Conservation (phyloP, 2,113 vertebrate species). For the Malaclemys terrapin region DNA sequence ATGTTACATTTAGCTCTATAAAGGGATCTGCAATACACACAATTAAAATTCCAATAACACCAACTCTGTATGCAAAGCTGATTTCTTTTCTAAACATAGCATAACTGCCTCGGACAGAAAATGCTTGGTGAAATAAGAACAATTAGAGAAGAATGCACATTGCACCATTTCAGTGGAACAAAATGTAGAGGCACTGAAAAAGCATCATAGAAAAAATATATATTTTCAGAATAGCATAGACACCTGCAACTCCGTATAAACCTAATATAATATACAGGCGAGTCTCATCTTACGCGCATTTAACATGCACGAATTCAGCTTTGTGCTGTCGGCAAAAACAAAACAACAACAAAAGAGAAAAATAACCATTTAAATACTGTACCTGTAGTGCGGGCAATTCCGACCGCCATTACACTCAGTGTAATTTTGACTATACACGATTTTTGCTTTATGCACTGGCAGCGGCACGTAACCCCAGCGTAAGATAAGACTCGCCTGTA, state of each 20-base stretch:
- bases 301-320: too few species aligned
- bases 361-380: too few species aligned
- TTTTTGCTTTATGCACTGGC: too few species aligned
- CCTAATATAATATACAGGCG: background rate
- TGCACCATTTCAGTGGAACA: background rate
- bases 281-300: too few species aligned
- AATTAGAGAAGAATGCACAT: constrained; percentile 8
- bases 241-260: background rate
- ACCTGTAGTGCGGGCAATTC: too few species aligned
- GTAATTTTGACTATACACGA: too few species aligned
- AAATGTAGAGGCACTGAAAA: constrained; percentile 41
- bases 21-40: constrained; percentile 22
- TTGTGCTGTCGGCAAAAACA: too few species aligned
- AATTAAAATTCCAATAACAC: constrained; percentile 38
- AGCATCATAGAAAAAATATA: constrained; percentile 16
- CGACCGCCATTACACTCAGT: too few species aligned
- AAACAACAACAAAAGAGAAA: too few species aligned
- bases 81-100: constrained; percentile 59
- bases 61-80: constrained; percentile 28
- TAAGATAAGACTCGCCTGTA: background rate
- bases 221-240: constrained; percentile 5
- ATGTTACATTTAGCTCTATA: constrained; percentile 48
- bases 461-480: too few species aligned
- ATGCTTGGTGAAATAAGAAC: constrained; percentile 33
- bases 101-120: constrained; percentile 42